Base-by-base conservation (phyloP, 1,140 invertebrate species). In the Drosophila serrata region DNA sequence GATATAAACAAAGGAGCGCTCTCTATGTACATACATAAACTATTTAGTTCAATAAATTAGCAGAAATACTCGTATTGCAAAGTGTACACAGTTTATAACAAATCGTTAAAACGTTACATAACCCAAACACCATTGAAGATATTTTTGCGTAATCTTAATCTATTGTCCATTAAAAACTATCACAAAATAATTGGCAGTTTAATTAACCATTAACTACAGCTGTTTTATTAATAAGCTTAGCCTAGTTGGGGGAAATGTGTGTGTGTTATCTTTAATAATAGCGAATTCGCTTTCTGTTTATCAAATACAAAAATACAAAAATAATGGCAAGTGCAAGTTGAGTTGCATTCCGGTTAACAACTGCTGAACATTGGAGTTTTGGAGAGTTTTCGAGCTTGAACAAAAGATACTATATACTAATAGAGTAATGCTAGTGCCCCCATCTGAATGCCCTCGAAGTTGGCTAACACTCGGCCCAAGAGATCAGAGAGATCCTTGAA, bases 141-240 rank as follows among this genome's bases (percentile, higher is more conserved):
- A 70, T 64, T 73, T 73, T 73, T 72, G 68, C 43, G 68, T 70
- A 70, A 69, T 69, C 67, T 73, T 49, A 70, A 73, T 55, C 51
- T 65, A 84, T 55, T 68, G 57, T 88, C 57, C 82, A 74, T 87
- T 84, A 64, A 77, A 87, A 90, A 90, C 84, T 87, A 87, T 90
- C 85, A 90, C 85, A 90, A 90, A 90, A 81, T 90, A 90, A 90
- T 90, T 90, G 85, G 85, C 85, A 90, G 85, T 90, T 90, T 81
- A 81, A 86, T 81, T 82, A 82, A 85, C 57, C 63, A 74, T 72
- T 76, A 75, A 74, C 56, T 73, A 74, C 27, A 48, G 65, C 48
- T 69, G 65, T 69, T 67, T 82, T 73, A 51, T 55, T 64, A 53
- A 27, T 53, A 55, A 57, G 24, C 39, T 62, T 63, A 67, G 56